A percentile compares a stretch with the other conserved stretches of the same genome.
These are phyloP conservation scores for Fragum whitleyi DNA, from an alignment of 2,888 invertebrate species.

Conservation along the genomic window DNA sequence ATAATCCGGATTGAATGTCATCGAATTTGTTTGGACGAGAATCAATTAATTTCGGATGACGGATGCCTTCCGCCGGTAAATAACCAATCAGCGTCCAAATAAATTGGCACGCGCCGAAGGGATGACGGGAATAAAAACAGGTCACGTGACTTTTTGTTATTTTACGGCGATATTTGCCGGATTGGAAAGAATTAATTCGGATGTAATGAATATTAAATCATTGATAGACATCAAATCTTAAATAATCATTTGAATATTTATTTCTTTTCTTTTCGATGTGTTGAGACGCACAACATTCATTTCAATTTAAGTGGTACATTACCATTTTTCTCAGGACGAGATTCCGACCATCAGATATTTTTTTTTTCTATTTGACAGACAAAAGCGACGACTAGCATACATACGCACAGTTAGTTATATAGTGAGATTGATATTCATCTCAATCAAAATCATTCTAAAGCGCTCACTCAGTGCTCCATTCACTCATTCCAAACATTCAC, in stretches of 20 bases:
- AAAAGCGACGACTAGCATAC: no score
- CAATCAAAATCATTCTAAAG: no score
- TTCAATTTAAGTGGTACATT: no score
- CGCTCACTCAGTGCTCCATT: no score
- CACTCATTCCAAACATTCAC: no score
- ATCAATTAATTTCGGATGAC: slow-evolving; percentile 54
- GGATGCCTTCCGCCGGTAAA: slow-evolving; percentile 28
- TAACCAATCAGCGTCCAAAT: slow-evolving; percentile 38
- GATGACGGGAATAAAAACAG: slow-evolving; percentile 15
- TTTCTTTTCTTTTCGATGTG: neutral
- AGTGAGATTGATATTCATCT: no score
- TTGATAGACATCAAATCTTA: slow-evolving; percentile 15
- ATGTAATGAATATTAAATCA: slow-evolving; percentile 24
- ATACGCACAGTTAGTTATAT: no score
- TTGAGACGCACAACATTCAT: no score
- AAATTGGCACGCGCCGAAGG: slow-evolving; percentile 33
- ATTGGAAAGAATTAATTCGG: slow-evolving; percentile 16
- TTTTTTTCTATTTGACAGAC: no score
- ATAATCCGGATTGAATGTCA: slow-evolving; percentile 61
- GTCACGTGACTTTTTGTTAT: slow-evolving; percentile 23
- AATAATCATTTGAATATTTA: slow-evolving; percentile 2
- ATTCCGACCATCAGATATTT: no score
- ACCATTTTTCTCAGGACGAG: no score
- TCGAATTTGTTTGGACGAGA: slow-evolving; percentile 43
- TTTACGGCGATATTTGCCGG: neutral